phyloP scores from a whole-genome alignment of 1,140 invertebrate genomes.

The Antheraea pernyi region DNA sequence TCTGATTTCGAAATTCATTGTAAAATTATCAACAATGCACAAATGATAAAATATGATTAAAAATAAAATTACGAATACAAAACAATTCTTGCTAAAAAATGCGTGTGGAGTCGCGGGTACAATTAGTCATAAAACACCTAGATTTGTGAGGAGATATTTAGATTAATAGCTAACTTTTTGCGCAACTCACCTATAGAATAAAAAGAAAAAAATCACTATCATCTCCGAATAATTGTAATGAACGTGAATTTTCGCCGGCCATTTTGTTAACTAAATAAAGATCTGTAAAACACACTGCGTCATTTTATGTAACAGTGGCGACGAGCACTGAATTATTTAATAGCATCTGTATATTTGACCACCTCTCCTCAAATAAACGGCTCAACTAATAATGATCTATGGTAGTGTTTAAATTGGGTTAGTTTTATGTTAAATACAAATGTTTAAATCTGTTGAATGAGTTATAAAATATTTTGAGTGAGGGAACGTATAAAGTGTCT shows the following conservation, averaged over 20 bases:
- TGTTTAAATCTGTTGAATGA: not conserved
- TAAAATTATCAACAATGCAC: no score
- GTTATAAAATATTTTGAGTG: not conserved
- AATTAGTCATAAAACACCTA: no score
- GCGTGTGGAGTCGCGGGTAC: no score
- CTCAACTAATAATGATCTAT: not conserved
- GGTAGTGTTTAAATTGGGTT: not conserved
- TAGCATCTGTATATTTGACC: slow-evolving; percentile 18
- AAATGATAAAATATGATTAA: no score
- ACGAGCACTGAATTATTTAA: slow-evolving; percentile 29
- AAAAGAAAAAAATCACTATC: no score
- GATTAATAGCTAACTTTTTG: no score
- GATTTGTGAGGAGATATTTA: no score
- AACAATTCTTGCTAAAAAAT: no score
- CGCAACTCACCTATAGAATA: no score
- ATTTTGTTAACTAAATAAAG: slow-evolving; percentile 23
- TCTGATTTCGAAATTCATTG: no score
- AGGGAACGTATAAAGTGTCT: slow-evolving; percentile 29
- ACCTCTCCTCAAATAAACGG: not conserved
- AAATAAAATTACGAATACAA: no score
- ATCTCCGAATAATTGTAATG: not conserved
- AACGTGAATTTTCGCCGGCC: slow-evolving; percentile 14
- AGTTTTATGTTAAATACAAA: not conserved
- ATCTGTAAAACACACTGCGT: slow-evolving; percentile 28
- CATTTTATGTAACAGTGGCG: slow-evolving; percentile 30